Base-by-base conservation (phyloP, 2,113 vertebrate species). In the Stercorarius parasiticus region DNA sequence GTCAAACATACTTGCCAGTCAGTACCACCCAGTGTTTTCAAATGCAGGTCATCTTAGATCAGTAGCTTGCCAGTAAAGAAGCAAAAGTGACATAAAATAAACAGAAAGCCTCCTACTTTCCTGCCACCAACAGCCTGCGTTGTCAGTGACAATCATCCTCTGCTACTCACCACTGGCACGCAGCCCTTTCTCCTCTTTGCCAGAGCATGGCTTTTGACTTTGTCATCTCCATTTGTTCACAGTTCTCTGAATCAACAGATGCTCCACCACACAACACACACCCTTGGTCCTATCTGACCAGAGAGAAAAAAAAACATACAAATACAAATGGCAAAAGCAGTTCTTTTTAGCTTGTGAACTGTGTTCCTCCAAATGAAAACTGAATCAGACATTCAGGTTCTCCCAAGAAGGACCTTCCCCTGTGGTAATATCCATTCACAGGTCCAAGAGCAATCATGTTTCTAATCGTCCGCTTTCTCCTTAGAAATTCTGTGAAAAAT, bases 161-260 rank as follows among this genome's bases (percentile, higher is more conserved):
- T 62, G 45, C 81, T 42, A 36, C 70, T 82, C 58, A 91, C 19
- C 52, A 58, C 36, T 29, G 11, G 85, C 38, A 19, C 21, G 47
- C 5, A 77, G 50, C 49, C 62, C 45, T 72, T 65, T 45, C 81
- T 86, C 55, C n/a, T 53, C 86, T 91, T 88, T 72, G 58, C 36
- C 77, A 95, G 32, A 89, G 40, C 32, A 13, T 1, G 20, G 42
- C 62, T 95, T 93, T 91, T 69, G 70, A 91, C 62, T 88, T 86
- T 79, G 49, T 69, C 58, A 85, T 69, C 62, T 42, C 26, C 65
- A 89, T 49, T 79, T 93, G 20, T 88, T 91, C 55, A 79, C 40
- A 91, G 49, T 62, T 73, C 81, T 93, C 78, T 80, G 47, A 93
- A 89, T 73, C 86, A 95, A 80, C 89, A 91, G 40, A 85, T 65